A percentile compares a stretch with the other conserved stretches of the same genome.
Conservation (phyloP, 2,888 invertebrate genomes). For the Philonicus albiceps region DNA sequence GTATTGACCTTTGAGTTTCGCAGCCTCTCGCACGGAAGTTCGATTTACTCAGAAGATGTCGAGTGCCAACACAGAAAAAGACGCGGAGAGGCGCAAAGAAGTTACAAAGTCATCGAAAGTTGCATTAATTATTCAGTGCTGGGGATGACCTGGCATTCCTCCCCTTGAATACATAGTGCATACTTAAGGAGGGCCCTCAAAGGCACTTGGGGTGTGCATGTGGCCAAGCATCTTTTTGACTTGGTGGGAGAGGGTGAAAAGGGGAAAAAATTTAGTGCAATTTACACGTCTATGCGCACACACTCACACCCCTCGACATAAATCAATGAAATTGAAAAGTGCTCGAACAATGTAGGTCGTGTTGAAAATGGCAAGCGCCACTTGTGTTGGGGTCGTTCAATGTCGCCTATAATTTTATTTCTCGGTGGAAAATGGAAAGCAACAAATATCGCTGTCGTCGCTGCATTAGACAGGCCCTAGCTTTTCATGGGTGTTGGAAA, state of each 20-base stretch:
- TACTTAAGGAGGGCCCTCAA: slow-evolving; percentile 10
- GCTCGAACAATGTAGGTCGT: slow-evolving; percentile 33
- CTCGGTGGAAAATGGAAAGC: slow-evolving; percentile 10
- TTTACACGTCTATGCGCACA: slow-evolving; percentile 35
- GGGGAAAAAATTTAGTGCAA: slow-evolving; percentile 19
- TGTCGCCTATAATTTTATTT: slow-evolving; percentile 34
- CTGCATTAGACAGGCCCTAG: not conserved
- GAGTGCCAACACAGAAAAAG: not conserved
- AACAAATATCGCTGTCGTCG: slow-evolving; percentile 20
- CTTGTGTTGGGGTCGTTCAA: slow-evolving; percentile 27
- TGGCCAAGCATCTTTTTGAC: slow-evolving; percentile 16
- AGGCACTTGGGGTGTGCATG: slow-evolving; percentile 10
- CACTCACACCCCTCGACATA: not conserved
- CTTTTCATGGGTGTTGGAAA: not conserved
- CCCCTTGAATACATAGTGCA: slow-evolving; percentile 17
- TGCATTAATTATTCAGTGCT: slow-evolving; percentile 28
- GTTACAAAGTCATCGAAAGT: slow-evolving; percentile 18
- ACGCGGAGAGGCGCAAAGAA: not conserved
- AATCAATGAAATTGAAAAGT: slow-evolving; percentile 34
- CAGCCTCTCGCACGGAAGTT: not conserved
- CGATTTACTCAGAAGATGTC: not conserved
- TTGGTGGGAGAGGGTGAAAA: not conserved
- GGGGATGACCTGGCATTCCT: slow-evolving; percentile 35
- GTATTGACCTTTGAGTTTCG: not conserved
- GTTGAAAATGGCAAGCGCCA: not conserved